phyloP scores from a whole-genome alignment of 2,113 vertebrate species.

The Theropithecus gelada region DNA sequence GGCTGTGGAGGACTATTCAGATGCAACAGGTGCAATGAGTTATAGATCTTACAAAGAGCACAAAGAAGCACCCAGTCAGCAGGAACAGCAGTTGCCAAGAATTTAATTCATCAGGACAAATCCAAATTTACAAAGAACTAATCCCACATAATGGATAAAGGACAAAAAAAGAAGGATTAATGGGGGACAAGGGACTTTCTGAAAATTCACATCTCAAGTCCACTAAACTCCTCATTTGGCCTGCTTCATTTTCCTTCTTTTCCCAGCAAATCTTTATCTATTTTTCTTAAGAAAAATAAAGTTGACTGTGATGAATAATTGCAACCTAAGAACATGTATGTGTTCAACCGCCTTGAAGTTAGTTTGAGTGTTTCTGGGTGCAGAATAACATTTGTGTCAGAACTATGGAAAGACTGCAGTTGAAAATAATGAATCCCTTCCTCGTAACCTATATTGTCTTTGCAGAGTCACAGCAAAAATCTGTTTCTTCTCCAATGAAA shows the following conservation, averaged over 20 bases:
- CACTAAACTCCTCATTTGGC: conserved; percentile 54
- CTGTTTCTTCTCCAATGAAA: conserved; percentile 60
- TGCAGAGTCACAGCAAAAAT: conserved; percentile 50
- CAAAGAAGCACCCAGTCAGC: conserved; percentile 77
- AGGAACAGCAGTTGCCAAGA: conserved; percentile 79
- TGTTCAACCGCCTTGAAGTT: neutral
- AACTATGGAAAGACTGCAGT: neutral
- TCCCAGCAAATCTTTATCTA: conserved; percentile 37
- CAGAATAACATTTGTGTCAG: neutral
- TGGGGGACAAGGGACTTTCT: conserved; percentile 57
- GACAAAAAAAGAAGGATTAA: conserved; percentile 73
- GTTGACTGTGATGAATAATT: conserved; percentile 28
- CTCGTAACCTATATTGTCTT: neutral
- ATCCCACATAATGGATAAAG: conserved; percentile 78
- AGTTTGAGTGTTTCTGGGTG: conserved; percentile 35
- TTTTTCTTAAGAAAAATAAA: conserved; percentile 59
- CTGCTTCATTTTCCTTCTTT: conserved; percentile 61
- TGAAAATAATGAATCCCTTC: conserved; percentile 55
- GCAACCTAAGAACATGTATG: conserved; percentile 31
- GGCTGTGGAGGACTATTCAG: conserved; percentile 72
- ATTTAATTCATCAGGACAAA: conserved; percentile 80
- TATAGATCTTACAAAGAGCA: conserved; percentile 78
- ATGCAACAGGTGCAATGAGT: conserved; percentile 80
- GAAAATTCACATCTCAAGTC: conserved; percentile 71
- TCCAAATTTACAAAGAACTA: conserved; percentile 82